Base-by-base conservation (phyloP, 2,113 vertebrate species). In the Cyrtonyx montezumae region DNA sequence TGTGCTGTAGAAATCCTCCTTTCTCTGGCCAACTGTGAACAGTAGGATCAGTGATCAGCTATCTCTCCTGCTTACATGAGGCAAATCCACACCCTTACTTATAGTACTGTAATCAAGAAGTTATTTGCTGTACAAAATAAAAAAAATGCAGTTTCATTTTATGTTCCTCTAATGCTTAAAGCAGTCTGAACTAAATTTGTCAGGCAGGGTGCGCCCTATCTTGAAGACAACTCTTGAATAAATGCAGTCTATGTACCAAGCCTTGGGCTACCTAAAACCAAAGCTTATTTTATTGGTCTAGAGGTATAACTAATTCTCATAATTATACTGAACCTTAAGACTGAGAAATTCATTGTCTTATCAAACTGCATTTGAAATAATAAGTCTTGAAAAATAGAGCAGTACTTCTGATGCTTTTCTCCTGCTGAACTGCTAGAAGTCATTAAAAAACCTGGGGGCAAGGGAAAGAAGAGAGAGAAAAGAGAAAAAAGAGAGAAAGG, bases 191-290 rank as follows among this genome's bases (percentile, higher is more conserved):
- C 65, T 68, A 51, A 73, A 89, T 91, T 55, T 79, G 87, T 16
- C 87, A 95, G 91, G 87, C 67, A 94, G 91, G 84, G 89, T 89
- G 89, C 94, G 84, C 70, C 61, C 69, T 93, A 2, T 91, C 80
- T 89, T 82, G 58, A 85, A 90, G 92, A 43, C 36, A 71, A 23
- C 9, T 16, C 20, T 53, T 1, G 11, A 55, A 71, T 55, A 84
- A 71, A 53, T 68, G 45, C 86, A 71, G 70, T 36, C 70, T 71
- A 9, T 11, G 5, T 79, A 56, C 20, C 17, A 84, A 65, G 65
- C 22, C n/a, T 46, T 73, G 40, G 15, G 11, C n/a, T 75, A 6
- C 32, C 40, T 78, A 71, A 75, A 30, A 13, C 15, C 20, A 13
- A 42, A 30, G 7, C 11, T 43, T 63, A 19, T 48, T 30, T 48